Evolutionary conservation across 2,797 vertebrate genomes (phyloP).

Genomic region (Malacoctenus gilli): DNA sequence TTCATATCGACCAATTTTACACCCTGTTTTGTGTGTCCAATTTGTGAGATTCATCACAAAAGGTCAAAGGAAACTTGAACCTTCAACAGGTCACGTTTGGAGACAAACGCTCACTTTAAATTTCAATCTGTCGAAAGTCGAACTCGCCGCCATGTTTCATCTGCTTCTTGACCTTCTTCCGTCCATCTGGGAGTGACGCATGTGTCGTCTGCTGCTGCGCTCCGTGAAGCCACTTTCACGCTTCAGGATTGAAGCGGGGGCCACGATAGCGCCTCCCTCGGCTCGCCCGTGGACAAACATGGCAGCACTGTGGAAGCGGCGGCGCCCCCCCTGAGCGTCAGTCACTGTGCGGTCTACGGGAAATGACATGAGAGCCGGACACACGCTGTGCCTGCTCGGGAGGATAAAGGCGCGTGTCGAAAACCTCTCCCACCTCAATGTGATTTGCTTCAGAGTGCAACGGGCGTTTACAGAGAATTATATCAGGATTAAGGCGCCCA

Average conservation of each 20-base stretch:
- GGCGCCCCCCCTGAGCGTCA: slow-evolving; percentile 45
- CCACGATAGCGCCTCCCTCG: slow-evolving; percentile 16
- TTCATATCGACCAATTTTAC: too few species aligned
- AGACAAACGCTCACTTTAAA: too few species aligned
- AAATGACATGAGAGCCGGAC: slow-evolving; percentile 68
- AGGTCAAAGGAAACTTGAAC: too few species aligned
- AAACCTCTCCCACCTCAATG: slow-evolving; percentile 64
- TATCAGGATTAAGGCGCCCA: slow-evolving; percentile 58
- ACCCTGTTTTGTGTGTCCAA: too few species aligned
- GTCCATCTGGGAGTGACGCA: slow-evolving; percentile 14
- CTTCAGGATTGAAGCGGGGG: too few species aligned
- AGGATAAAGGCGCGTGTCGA: slow-evolving; percentile 64
- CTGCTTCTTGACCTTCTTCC: slow-evolving; percentile 26
- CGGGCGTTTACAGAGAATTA: slow-evolving; percentile 63
- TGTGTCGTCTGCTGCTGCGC: slow-evolving; percentile 1
- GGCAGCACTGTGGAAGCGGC: slow-evolving; percentile 26
- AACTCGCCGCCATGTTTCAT: too few species aligned
- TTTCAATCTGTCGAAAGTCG: too few species aligned
- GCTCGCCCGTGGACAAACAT: slow-evolving; percentile 27
- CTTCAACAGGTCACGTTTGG: too few species aligned
- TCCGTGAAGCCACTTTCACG: too few species aligned
- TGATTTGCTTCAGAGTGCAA: slow-evolving; percentile 66
- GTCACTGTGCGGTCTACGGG: slow-evolving; percentile 48
- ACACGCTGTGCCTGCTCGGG: slow-evolving; percentile 64
- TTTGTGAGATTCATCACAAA: too few species aligned